Percentiles rank a stretch among this genome's conserved stretches.
phyloP scores from a whole-genome alignment of 2,888 invertebrate genomes.

The Eilema caniola region DNA sequence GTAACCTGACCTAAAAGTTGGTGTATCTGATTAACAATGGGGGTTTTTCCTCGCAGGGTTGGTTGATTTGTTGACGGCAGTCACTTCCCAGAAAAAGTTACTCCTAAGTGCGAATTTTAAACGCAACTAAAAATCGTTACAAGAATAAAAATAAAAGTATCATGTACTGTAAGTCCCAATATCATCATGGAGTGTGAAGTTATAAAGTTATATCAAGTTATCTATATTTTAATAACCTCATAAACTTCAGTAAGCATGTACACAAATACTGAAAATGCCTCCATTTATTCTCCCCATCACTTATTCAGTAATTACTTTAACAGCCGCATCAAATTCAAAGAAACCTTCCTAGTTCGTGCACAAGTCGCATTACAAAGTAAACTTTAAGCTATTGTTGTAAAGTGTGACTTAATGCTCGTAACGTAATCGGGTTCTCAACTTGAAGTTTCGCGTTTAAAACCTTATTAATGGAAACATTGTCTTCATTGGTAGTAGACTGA shows the following conservation, averaged over 20 bases:
- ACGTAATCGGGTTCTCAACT: slow-evolving; percentile 41
- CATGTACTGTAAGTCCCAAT: too few relatives aligned
- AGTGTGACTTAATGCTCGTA: slow-evolving; percentile 36
- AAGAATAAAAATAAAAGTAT: too few relatives aligned
- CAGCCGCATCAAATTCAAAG: slow-evolving; percentile 41
- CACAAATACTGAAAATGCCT: background rate
- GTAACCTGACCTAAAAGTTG: too few relatives aligned
- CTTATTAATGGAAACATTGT: slow-evolving; percentile 46
- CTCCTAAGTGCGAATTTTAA: too few relatives aligned
- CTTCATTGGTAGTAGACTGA: background rate
- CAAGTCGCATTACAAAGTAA: slow-evolving; percentile 51
- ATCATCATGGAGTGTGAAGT: too few relatives aligned
- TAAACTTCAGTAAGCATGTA: background rate
- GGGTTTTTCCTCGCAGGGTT: too few relatives aligned
- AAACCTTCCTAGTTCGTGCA: slow-evolving; percentile 40
- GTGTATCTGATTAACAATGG: too few relatives aligned
- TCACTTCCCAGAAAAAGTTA: too few relatives aligned
- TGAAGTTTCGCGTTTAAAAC: slow-evolving; percentile 51
- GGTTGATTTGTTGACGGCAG: too few relatives aligned
- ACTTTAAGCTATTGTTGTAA: slow-evolving; percentile 52
- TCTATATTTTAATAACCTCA: background rate
- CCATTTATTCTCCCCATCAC: slow-evolving; percentile 6
- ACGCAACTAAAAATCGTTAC: too few relatives aligned
- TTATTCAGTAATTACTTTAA: slow-evolving; percentile 9
- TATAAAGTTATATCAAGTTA: too few relatives aligned